phyloP scores from a whole-genome alignment of 2,888 invertebrate genomes.

The Agelastica alni region DNA sequence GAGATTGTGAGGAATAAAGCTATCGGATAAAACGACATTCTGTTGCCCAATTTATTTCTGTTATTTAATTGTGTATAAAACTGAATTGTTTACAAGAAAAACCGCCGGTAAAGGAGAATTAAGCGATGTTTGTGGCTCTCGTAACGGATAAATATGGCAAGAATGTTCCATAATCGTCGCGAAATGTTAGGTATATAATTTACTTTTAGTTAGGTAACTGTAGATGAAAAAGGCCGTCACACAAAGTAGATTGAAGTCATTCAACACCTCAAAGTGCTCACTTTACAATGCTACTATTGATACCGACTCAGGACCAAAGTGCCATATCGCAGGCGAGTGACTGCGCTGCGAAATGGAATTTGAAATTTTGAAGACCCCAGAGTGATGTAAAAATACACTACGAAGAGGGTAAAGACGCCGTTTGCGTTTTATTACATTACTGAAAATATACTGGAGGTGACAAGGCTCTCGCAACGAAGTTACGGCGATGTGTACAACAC shows the following conservation, averaged over 20 bases:
- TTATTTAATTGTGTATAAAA: too few relatives aligned
- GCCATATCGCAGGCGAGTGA: constrained; percentile 46
- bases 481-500: too few relatives aligned
- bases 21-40: too few relatives aligned
- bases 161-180: constrained; percentile 22
- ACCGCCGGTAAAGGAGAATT: too few relatives aligned
- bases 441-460: constrained; percentile 56
- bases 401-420: constrained; percentile 54
- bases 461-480: constrained; percentile 55
- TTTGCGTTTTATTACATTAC: constrained; percentile 57
- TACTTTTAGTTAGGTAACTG: constrained; percentile 25
- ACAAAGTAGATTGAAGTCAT: constrained; percentile 50
- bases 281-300: constrained; percentile 54
- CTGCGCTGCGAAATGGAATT: constrained; percentile 56
- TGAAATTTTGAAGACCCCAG: constrained; percentile 58
- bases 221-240: constrained; percentile 40
- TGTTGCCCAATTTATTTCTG: too few relatives aligned
- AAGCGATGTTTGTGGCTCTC: too few relatives aligned
- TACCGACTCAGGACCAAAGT: constrained; percentile 47
- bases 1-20: too few relatives aligned
- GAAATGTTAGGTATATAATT: constrained; percentile 39
- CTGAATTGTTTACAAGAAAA: too few relatives aligned
- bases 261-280: constrained; percentile 54
- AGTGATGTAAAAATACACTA: constrained; percentile 59
- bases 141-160: too few relatives aligned